Evolutionary conservation across 2,888 invertebrate species (phyloP), one percentile per base, ranked within the genome.

Genomic region (Drosophila melanocephala): DNA sequence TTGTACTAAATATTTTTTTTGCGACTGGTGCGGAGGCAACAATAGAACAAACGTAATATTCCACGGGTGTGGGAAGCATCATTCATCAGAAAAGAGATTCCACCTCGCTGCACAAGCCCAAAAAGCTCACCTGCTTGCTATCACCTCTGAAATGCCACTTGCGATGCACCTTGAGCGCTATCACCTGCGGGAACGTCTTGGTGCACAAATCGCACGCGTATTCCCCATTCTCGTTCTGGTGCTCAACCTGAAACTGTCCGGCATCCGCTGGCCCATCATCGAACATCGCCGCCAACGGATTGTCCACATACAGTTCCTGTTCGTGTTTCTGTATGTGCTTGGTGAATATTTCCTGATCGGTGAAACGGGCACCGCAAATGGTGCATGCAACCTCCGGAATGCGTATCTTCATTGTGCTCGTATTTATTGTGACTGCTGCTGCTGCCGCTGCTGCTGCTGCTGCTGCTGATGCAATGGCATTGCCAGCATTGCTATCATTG

Each of bases 81-180:
- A 47, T 47, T 47, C 26, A 71, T 50, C 50, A 59, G 30, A 59
- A 44, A 52, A 30, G 28, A 35, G 55, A 61, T 82, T 56, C 28
- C 87, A 89, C 92, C 92, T 92, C 92, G 86, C 92, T 91, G 92
- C 92, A 92, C 92, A 90, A 92, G 92, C 87, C 92, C 89, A 87
- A 90, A 87, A 87, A 87, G 93, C 93, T 93, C 92, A 93, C 93
- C 93, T 93, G 93, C 92, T 93, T 93, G 89, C 93, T 93, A 92
- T 94, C 94, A 92, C 93, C 93, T 89, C 94, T 92, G 91, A 94
- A 94, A 92, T 94, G 94, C 94, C 94, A 94, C 86, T 94, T 94
- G 83, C 94, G 93, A 92, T 94, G 94, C 77, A 94, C 94, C 90
- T 94, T 94, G 65, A 94, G 87, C 70, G 94, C 93, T 66, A 93